Conservation (phyloP, 2,797 vertebrate genomes). For the Decapterus maruadsi region DNA sequence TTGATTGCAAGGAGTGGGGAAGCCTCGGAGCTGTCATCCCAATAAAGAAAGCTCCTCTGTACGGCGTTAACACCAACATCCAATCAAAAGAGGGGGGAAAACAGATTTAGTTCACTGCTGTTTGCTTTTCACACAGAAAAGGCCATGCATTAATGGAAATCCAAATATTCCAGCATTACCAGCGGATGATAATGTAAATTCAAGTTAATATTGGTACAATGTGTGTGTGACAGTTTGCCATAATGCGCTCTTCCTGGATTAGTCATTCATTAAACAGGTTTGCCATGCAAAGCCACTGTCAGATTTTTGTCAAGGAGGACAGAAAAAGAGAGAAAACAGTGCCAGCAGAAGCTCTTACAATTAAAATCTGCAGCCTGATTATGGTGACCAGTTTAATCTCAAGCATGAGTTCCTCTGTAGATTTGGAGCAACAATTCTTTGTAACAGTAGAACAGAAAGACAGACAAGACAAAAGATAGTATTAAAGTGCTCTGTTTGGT, state of each 20-base stretch:
- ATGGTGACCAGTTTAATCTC: slow-evolving; percentile 83
- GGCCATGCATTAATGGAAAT: slow-evolving; percentile 85
- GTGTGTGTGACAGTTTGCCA: slow-evolving; percentile 87
- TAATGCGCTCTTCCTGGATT: slow-evolving; percentile 87
- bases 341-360: slow-evolving; percentile 82
- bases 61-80: slow-evolving; percentile 75
- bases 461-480: slow-evolving; percentile 73
- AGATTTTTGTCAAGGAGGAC: slow-evolving; percentile 87
- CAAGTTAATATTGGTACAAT: slow-evolving; percentile 89
- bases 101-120: slow-evolving; percentile 85
- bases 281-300: slow-evolving; percentile 90
- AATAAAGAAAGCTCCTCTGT: slow-evolving; percentile 81
- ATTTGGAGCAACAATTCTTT: slow-evolving; percentile 78
- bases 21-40: slow-evolving; percentile 83
- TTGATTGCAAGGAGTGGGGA: slow-evolving; percentile 80
- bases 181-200: slow-evolving; percentile 91
- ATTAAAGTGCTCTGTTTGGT: slow-evolving; percentile 78
- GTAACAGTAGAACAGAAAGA: slow-evolving; percentile 76
- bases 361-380: slow-evolving; percentile 84
- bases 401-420: slow-evolving; percentile 81
- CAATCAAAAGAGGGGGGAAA: slow-evolving; percentile 75
- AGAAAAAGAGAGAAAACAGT: slow-evolving; percentile 76
- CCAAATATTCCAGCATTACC: slow-evolving; percentile 88
- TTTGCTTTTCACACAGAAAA: slow-evolving; percentile 81
- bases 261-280: slow-evolving; percentile 90